Base-by-base conservation (phyloP, 2,113 vertebrate genomes). In the Hirundichthys speculiger region DNA sequence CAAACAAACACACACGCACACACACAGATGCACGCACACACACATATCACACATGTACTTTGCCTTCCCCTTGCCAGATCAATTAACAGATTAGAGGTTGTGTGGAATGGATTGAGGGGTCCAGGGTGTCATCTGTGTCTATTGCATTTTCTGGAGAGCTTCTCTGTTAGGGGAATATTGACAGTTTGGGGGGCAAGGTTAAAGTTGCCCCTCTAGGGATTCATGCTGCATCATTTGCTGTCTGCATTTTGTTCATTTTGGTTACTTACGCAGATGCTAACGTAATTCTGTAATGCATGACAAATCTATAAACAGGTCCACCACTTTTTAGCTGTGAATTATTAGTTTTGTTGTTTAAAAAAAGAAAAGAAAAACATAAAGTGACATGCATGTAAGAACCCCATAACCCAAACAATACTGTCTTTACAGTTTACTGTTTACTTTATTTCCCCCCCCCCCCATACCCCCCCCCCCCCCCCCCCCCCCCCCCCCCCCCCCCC, bases 81-180 rank as follows among this genome's bases (percentile, higher is more conserved):
- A 85, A 90, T 92, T 80, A 86, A 78, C 83, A 84, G 90, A 88
- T 89, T 86, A 84, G 76, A 72, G 82, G 51, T 64, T 63, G 54
- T 64, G 73, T 69, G 73, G 50, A 58, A 25, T 62, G 63, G 64
- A 77, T 69, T 60, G 80, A 77, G 69, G 66, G 59, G 64, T 45
- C 54, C 20, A 43, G 75, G 77, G 64, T 83, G 80, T 83, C 63
- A 54, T 66, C 62, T 77, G 73, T 25, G 81, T 74, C 84, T 90
- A 89, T 89, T 89, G 89, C 70, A 64, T 82, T 89, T 74, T 88
- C 72, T 62, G 76, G 34, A 77, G 75, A 54, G 66, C 87, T 66
- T 65, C 46, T 43, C 65, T 24, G 48, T 82, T 63, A 1, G 70
- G 82, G 72, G 74, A 72, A 50, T 81, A 86, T 86, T 60, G 84